These are phyloP conservation scores for Anthrax anthrax DNA, from an alignment of 2,888 invertebrate genomes.

Conservation along the genomic window DNA sequence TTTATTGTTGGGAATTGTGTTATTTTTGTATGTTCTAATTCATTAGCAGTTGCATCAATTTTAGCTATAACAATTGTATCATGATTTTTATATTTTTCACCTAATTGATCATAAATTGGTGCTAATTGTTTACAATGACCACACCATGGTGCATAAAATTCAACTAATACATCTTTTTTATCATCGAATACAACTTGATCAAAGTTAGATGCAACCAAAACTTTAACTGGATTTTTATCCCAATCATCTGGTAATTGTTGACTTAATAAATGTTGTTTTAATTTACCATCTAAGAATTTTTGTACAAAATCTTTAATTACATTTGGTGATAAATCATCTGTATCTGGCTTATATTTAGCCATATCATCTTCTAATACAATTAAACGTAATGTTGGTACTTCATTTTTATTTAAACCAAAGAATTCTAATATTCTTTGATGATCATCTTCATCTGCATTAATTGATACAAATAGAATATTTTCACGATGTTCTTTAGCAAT, in stretches of 20 bases:
- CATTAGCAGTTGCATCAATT: conserved; percentile 97
- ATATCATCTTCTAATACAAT: conserved; percentile 94
- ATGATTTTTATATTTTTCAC: conserved; percentile 78
- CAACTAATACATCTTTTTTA: conserved; percentile 86
- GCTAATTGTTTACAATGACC: conserved; percentile 96
- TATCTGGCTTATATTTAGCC: conserved; percentile 89
- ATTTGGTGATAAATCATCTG: conserved; percentile 24
- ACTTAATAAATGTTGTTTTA: conserved; percentile 89
- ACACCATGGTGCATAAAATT: conserved; percentile 99
- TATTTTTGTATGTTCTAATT: conserved; percentile 90
- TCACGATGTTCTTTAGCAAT: conserved; percentile 85
- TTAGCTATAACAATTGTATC: conserved; percentile 85
- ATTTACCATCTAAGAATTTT: conserved; percentile 77
- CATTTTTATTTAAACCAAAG: conserved; percentile 96
- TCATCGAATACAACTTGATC: conserved; percentile 79
- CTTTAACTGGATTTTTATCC: conserved; percentile 88
- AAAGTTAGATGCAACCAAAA: conserved; percentile 89
- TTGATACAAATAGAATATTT: conserved; percentile 85
- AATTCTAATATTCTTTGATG: conserved; percentile 96
- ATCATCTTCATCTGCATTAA: conserved; percentile 90
- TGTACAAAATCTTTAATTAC: conserved; percentile 59
- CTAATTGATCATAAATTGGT: conserved; percentile 93
- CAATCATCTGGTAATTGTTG: conserved; percentile 94
- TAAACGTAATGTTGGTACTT: conserved; percentile 76
- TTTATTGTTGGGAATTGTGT: conserved; percentile 90